Conservation (phyloP, 2,888 invertebrate genomes). For the Thyatira batis region DNA sequence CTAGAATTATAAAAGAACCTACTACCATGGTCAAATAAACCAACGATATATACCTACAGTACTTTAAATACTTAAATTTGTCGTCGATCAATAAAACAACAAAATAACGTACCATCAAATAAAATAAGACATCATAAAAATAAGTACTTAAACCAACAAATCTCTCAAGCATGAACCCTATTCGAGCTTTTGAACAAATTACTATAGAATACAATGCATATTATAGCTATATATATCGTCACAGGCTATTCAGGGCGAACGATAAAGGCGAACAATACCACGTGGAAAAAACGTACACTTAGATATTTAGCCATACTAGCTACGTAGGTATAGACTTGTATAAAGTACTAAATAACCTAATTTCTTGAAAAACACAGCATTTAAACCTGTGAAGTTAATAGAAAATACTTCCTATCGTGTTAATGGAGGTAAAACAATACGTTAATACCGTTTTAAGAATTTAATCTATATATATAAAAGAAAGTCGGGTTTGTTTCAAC, state of each 20-base stretch:
- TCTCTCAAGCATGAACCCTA: background rate
- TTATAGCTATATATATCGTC: background rate
- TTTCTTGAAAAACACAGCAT: background rate
- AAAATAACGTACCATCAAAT: too few species aligned
- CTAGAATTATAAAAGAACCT: too few species aligned
- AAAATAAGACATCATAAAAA: too few species aligned
- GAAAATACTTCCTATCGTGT: background rate
- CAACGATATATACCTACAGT: too few species aligned
- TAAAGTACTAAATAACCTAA: background rate
- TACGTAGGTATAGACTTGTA: background rate
- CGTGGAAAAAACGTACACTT: slow-evolving; percentile 1
- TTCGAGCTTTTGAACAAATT: background rate
- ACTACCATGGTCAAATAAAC: background rate
- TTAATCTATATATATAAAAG: too few species aligned
- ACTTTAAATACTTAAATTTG: too few species aligned
- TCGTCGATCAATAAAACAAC: too few species aligned
- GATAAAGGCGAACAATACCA: background rate
- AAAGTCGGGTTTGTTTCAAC: too few species aligned
- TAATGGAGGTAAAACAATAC: background rate
- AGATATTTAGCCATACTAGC: background rate
- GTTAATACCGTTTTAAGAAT: background rate
- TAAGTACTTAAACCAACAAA: too few species aligned
- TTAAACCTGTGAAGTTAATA: background rate
- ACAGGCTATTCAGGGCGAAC: background rate
- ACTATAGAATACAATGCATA: background rate